Evolutionary conservation across 2,888 invertebrate genomes (phyloP).

Genomic region (Congeria kusceri): DNA sequence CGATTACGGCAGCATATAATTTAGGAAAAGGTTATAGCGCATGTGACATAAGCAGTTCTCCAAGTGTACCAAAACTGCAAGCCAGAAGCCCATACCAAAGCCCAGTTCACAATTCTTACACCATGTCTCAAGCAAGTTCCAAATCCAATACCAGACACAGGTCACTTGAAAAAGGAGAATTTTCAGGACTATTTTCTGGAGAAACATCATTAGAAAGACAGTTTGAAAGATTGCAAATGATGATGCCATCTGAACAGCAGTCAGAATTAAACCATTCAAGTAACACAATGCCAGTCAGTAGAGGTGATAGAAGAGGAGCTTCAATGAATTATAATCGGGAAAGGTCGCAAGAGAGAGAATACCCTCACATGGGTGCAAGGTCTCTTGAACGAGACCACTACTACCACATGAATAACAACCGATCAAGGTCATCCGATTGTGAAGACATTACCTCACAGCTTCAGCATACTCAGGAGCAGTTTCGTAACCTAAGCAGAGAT

Average conservation of each 20-base stretch:
- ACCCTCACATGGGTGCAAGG: conserved; percentile 83
- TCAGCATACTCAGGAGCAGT: conserved; percentile 68
- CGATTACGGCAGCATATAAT: conserved; percentile 73
- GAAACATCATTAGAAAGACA: conserved; percentile 84
- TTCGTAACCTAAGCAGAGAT: conserved; percentile 74
- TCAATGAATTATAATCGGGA: conserved; percentile 85
- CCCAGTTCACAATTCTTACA: conserved; percentile 58
- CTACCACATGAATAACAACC: conserved; percentile 61
- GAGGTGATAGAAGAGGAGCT: conserved; percentile 45
- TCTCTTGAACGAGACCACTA: conserved; percentile 82
- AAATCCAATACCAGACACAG: conserved; percentile 79
- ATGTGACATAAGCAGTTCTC: conserved; percentile 41
- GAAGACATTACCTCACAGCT: conserved; percentile 73
- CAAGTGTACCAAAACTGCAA: conserved; percentile 36
- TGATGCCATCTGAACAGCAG: conserved; percentile 61
- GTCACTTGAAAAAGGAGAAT: conserved; percentile 75
- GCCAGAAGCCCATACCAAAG: conserved; percentile 64
- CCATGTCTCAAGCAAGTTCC: conserved; percentile 27
- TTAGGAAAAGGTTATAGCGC: conserved; percentile 54
- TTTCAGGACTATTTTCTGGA: conserved; percentile 67
- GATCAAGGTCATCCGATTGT: conserved; percentile 80
- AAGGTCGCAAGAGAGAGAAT: conserved; percentile 88
- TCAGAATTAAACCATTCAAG: conserved; percentile 52
- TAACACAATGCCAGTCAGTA: conserved; percentile 59
- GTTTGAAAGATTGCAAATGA: conserved; percentile 67